Percentiles rank a stretch among this genome's conserved stretches.
phyloP scores from a whole-genome alignment of 2,797 vertebrate species.

The Fundulus diaphanus region DNA sequence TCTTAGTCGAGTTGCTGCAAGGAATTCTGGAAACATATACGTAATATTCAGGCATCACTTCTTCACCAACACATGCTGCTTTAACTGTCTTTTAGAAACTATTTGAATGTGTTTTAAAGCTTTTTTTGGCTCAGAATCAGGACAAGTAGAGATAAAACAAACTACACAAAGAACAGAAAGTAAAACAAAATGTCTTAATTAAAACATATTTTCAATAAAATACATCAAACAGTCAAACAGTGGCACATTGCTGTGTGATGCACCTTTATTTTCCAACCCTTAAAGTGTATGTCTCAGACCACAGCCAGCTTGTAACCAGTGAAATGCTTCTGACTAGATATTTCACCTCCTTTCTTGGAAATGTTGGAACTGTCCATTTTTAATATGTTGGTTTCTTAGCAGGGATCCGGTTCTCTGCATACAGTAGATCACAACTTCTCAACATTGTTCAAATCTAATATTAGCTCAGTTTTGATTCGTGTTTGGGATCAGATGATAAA shows the following conservation, averaged over 20 bases:
- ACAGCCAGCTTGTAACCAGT: no score
- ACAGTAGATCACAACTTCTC: not conserved
- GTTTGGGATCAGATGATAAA: not conserved
- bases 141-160: not conserved
- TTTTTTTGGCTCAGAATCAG: not conserved
- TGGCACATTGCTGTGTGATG: no score
- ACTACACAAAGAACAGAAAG: not conserved
- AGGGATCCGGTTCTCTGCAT: not conserved
- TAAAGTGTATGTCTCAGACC: no score
- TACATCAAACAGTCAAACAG: not conserved
- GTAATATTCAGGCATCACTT: not conserved
- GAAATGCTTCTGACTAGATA: no score
- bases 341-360: no score
- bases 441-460: not conserved
- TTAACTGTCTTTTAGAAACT: not conserved
- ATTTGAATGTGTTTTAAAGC: not conserved
- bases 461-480: not conserved
- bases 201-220: not conserved
- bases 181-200: not conserved
- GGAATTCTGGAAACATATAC: no score
- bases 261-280: no score
- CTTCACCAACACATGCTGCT: not conserved
- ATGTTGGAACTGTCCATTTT: not conserved
- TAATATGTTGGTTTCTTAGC: not conserved
- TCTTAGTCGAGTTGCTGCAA: not conserved